These are phyloP conservation scores for Pycnonotus jocosus DNA, from an alignment of 2,113 vertebrate genomes.

Conservation along the genomic window DNA sequence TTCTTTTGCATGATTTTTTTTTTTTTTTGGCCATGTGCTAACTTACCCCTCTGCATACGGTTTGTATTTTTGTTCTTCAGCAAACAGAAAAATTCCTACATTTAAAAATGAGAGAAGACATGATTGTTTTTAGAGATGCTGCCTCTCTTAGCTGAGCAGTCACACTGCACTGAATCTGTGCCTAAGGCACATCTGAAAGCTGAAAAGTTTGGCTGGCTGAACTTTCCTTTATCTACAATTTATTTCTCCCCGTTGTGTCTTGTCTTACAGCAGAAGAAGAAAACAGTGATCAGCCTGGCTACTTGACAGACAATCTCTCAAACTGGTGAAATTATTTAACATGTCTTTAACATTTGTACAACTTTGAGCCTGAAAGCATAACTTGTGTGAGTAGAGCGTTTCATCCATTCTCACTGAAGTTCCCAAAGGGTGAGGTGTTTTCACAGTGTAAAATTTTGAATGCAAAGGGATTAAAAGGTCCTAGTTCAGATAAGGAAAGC, in stretches of 20 bases:
- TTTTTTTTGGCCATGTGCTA: neutral
- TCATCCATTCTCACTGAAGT: neutral
- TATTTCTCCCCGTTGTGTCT: neutral
- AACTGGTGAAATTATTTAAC: conserved; percentile 49
- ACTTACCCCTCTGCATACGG: neutral
- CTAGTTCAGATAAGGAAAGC: neutral
- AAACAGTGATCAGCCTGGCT: conserved; percentile 36
- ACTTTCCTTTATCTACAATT: neutral
- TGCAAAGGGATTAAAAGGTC: neutral
- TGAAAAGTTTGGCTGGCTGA: neutral
- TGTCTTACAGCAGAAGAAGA: conserved; percentile 62
- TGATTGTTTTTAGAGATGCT: neutral
- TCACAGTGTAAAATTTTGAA: neutral
- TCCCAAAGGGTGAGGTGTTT: neutral
- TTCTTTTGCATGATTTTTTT: neutral
- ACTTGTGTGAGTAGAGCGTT: neutral
- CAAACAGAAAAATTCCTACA: neutral
- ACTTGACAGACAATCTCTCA: conserved; percentile 45
- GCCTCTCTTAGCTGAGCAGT: neutral
- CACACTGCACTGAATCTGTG: neutral
- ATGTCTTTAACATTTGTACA: neutral
- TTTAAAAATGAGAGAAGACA: neutral
- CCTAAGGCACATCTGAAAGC: neutral
- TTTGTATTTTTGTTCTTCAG: neutral
- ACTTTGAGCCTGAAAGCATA: neutral